Percentiles rank a stretch among this genome's conserved stretches.
phyloP scores from a whole-genome alignment of 2,888 invertebrate genomes.

The Brachylomia viminalis region DNA sequence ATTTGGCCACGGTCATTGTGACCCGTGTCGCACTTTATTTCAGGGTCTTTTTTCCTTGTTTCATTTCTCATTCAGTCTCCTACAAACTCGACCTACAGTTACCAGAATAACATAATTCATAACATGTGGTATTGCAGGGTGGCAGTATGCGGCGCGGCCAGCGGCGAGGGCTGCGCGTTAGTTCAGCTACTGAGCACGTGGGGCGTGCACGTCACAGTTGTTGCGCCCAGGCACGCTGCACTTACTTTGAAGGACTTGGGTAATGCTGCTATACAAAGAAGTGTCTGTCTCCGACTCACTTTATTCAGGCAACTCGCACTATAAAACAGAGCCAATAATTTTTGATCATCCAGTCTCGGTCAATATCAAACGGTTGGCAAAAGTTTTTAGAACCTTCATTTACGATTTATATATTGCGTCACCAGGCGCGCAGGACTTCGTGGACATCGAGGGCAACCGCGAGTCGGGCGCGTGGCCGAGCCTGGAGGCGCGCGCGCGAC shows the following conservation, averaged over 20 bases:
- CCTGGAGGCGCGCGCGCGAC: constrained; percentile 75
- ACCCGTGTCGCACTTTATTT: not conserved
- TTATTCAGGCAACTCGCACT: not conserved
- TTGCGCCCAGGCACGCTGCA: constrained; percentile 77
- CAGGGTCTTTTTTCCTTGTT: not conserved
- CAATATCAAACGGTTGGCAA: not conserved
- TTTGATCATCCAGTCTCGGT: not conserved
- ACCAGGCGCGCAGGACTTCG: constrained; percentile 78
- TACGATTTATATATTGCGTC: not conserved
- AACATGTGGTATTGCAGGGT: constrained; percentile 73
- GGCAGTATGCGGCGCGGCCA: constrained; percentile 82
- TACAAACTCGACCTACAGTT: constrained; percentile 20
- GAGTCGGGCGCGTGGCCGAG: constrained; percentile 72
- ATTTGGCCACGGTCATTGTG: not conserved
- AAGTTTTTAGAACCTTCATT: not conserved
- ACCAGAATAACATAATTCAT: constrained; percentile 31
- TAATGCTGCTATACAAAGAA: constrained; percentile 53
- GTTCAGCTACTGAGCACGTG: constrained; percentile 81
- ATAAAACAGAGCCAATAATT: not conserved
- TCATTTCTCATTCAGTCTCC: not conserved
- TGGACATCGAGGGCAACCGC: constrained; percentile 71
- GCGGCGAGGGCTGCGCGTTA: constrained; percentile 83
- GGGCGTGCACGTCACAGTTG: constrained; percentile 81
- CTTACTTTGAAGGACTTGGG: constrained; percentile 77
- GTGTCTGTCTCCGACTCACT: not conserved